These are phyloP conservation scores for Psittacula cyanocephala DNA, from an alignment of 2,113 vertebrate genomes.

Conservation along the genomic window DNA sequence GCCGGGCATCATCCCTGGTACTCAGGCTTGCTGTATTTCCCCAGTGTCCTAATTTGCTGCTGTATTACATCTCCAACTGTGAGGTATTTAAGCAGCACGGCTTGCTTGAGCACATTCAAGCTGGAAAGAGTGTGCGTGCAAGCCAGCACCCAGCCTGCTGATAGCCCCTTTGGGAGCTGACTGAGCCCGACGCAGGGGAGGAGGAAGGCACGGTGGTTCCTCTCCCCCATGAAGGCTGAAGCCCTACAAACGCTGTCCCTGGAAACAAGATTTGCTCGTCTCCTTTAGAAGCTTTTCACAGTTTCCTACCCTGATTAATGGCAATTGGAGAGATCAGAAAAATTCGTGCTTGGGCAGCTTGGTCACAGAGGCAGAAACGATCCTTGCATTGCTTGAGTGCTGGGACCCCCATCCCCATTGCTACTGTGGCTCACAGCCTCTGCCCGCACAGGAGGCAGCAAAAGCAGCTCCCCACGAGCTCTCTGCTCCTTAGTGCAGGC, in stretches of 20 bases:
- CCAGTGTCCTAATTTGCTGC: constrained; percentile 15
- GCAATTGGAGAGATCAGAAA: neutral
- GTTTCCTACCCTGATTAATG: constrained; percentile 14
- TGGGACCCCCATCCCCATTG: neutral
- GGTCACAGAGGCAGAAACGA: neutral
- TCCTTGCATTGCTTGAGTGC: neutral
- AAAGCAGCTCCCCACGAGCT: fast-evolving
- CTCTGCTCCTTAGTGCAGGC: neutral
- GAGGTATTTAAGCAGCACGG: neutral
- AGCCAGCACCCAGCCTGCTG: neutral
- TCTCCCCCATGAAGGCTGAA: neutral
- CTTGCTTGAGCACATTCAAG: neutral
- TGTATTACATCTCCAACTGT: neutral
- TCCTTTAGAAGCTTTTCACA: neutral
- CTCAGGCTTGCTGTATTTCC: constrained; percentile 15
- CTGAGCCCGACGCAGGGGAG: fast-evolving
- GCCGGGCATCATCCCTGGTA: neutral
- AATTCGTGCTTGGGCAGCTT: neutral
- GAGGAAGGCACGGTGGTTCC: neutral
- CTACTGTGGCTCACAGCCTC: neutral
- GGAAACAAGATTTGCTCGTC: constrained; percentile 7
- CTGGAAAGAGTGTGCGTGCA: neutral
- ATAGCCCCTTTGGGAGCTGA: neutral
- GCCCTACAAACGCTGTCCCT: neutral
- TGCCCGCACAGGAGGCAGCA: fast-evolving